Conservation (phyloP, 2,888 invertebrate species). For the Caenorhabditis afra region DNA sequence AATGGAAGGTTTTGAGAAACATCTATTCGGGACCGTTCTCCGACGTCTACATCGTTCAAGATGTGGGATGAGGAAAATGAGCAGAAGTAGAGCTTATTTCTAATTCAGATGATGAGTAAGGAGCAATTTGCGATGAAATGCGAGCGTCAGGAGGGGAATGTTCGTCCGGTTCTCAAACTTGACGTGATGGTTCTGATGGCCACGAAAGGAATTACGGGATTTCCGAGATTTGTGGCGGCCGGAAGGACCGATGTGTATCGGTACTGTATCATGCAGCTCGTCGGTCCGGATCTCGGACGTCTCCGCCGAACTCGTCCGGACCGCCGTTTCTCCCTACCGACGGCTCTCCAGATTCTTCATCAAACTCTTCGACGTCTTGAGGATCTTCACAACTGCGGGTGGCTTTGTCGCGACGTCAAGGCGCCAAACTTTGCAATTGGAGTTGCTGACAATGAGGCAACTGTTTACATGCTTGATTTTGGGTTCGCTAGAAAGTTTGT, state of each 20-base stretch:
- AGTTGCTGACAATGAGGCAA: constrained; percentile 57
- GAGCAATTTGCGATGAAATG: constrained; percentile 75
- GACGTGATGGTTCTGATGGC: constrained; percentile 74
- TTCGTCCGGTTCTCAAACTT: constrained; percentile 72
- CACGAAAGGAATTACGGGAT: constrained; percentile 66
- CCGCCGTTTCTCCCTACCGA: constrained; percentile 69
- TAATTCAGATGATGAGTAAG: constrained; percentile 37
- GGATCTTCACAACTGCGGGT: constrained; percentile 71
- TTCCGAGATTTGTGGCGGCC: constrained; percentile 71
- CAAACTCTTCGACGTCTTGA: constrained; percentile 73
- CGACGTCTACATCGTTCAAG: constrained; percentile 72
- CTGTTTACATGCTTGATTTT: constrained; percentile 77
- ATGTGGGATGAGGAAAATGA: constrained; percentile 19
- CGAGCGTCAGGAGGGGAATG: constrained; percentile 69
- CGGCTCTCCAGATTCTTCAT: constrained; percentile 68
- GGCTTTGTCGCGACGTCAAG: constrained; percentile 75
- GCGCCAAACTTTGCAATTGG: constrained; percentile 77
- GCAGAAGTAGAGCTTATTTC: too few relatives aligned
- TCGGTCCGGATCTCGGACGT: constrained; percentile 73
- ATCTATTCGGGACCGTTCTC: constrained; percentile 75
- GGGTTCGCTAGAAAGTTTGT: constrained; percentile 75
- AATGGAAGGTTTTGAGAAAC: constrained; percentile 64
- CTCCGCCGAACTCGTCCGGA: constrained; percentile 70
- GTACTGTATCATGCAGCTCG: constrained; percentile 76
- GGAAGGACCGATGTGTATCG: constrained; percentile 69